Base-by-base conservation (phyloP, 1,140 invertebrate species). In the Brachionus rotundiformis region DNA sequence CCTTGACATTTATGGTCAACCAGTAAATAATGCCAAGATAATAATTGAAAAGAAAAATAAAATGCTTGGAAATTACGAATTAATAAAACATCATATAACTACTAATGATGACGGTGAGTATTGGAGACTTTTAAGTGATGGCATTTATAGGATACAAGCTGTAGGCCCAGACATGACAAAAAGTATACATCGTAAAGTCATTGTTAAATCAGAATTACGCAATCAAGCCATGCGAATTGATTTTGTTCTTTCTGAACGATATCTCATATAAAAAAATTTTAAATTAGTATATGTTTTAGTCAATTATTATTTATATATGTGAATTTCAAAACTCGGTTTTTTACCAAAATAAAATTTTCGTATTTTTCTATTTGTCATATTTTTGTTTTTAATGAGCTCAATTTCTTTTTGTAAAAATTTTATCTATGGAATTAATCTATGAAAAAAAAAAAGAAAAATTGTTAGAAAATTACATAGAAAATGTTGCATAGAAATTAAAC, bases 81-180 rank as follows among this genome's bases (percentile, higher is more conserved):
- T 71, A 16, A 71, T 82, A 29, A 54, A 82, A 16, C 61, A 82
- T 82, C 54, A 82, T 49, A 8, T 82, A 23, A 82, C 81, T 19
- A 31, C 81, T 49, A 71, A 25, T 0, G 84, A 85, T 19, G 88
- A 90, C 82, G 97, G 97, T 0, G 96, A 98, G 89, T 99, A 94
- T 87, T 99, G 94, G 93, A 90, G 96, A 83, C 87, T 99, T 23
- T 87, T 99, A 0, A 85, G 92, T 7, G 95, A 96, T 0, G 96
- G 96, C 10, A 90, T 87, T 19, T 98, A 99, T 85, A 29, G 33
- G 41, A 81, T 81, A 33, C 25, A 7, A 31, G 79, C 76, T 59
- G 25, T 79, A 31, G 36, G 47, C n/a, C 76, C 76, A 10, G 59
- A 79, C 33, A 25, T 16, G 19, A 33, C 29, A 3, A 11, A 13